Conservation (phyloP, 2,888 invertebrate genomes). For the Cosmia pyralina region DNA sequence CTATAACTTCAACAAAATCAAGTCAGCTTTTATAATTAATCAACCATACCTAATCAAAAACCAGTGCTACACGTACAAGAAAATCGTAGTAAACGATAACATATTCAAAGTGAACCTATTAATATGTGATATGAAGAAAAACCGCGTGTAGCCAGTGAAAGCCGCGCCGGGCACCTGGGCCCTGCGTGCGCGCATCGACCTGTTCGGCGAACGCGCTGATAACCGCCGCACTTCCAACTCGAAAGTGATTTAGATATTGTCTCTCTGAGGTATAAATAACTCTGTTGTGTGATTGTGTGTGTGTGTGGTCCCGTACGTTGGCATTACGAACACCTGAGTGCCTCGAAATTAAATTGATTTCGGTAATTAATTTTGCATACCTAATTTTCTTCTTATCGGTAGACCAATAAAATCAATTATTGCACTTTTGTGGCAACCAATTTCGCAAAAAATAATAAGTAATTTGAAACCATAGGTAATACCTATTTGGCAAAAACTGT, state of each 20-base stretch:
- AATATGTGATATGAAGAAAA: constrained; percentile 62
- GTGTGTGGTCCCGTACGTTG: constrained; percentile 35
- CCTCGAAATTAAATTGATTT: constrained; percentile 18
- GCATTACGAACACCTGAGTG: not conserved
- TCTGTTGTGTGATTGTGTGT: constrained; percentile 25
- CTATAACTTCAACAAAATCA: constrained; percentile 11
- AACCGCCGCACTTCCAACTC: constrained; percentile 72
- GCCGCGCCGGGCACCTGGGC: constrained; percentile 62
- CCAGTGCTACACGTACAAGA: constrained; percentile 36
- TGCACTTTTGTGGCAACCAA: not conserved
- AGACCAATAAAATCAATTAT: constrained; percentile 15
- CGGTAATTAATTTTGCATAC: constrained; percentile 13
- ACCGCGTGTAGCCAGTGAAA: constrained; percentile 62
- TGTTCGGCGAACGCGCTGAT: constrained; percentile 69
- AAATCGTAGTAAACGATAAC: constrained; percentile 37
- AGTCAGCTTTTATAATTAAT: constrained; percentile 18
- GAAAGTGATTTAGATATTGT: constrained; percentile 79
- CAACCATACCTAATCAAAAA: constrained; percentile 22
- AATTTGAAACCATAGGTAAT: not conserved
- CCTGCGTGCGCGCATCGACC: constrained; percentile 64
- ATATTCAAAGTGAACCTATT: constrained; percentile 57
- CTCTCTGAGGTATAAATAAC: constrained; percentile 54
- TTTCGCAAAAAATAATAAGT: not conserved
- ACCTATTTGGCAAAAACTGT: constrained; percentile 20
- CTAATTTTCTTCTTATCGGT: constrained; percentile 30